Evolutionary conservation across 2,888 invertebrate genomes (phyloP), one percentile per base, ranked within the genome.

Genomic region (Lithophane semibrunnea): DNA sequence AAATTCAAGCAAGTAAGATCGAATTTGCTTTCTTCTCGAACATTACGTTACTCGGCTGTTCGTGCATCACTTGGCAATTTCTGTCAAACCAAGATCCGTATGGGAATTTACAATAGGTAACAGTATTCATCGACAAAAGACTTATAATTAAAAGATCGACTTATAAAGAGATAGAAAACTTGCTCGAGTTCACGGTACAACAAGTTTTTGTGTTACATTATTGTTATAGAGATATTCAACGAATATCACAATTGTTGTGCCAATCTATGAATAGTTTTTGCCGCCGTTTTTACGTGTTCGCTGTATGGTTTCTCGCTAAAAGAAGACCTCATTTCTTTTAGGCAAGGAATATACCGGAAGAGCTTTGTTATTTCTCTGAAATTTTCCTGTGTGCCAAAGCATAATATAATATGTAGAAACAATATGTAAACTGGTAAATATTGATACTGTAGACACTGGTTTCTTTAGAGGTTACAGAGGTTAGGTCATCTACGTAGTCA

Each of bases 201-300:
- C 1, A 47, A 42, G 64, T 75, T 82, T 81, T 74, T 83, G 60
- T 77, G 56, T n/a, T 13, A 64, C 67, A 64, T 76, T 80, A 64
- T 84, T 84, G 67, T 80, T 61, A 70, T n/a, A 12, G 81, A 73
- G 76, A 85, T 73, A 76, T 68, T 56, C 24, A 49, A 67, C 13
- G 16, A 63, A 37, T 71, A 60, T 37, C 63, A 54, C 82, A 56
- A 85, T 85, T 83, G 82, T 83, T 73, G 56, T 64, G 73, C 64
- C 73, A 70, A 70, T 64, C 60, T 37, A 37, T 37, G 37, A 60
- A 13, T 29, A 29, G 29, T 29, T 29, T 1, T 49, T 63, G 18
- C 5, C n/a, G 24, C 60, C n/a, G 7, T 70, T 70, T 61, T 29
- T 54, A 37, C 2, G 8, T 52, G 24, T 8, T 47, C 13, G 2